These are phyloP conservation scores for Gobio occitaniae DNA, from an alignment of 2,797 vertebrate genomes.

Conservation along the genomic window DNA sequence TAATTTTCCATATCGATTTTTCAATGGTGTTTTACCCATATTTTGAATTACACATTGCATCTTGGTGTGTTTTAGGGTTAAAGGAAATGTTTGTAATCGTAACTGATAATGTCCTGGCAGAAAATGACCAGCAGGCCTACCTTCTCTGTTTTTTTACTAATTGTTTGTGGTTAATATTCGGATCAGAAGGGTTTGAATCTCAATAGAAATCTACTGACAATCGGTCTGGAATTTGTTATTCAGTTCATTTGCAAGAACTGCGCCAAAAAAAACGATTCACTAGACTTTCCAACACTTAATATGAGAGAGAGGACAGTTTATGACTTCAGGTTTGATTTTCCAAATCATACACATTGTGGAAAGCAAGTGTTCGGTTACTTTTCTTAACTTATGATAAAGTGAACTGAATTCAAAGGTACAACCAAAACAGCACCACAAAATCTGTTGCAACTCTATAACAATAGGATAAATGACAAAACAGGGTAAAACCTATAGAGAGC, in stretches of 20 bases:
- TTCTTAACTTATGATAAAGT: background rate
- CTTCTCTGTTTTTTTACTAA: background rate
- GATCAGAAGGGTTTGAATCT: background rate
- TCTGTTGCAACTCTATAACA: background rate
- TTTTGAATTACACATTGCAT: background rate
- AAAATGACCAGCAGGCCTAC: background rate
- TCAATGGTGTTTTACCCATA: background rate
- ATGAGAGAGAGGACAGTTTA: too few relatives aligned
- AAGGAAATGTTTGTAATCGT: background rate
- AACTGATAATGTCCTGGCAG: background rate
- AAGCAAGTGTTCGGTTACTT: background rate
- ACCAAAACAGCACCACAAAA: background rate
- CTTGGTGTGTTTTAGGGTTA: background rate
- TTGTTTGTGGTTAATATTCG: background rate
- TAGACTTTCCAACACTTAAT: background rate
- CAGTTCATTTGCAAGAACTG: background rate
- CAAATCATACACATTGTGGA: background rate
- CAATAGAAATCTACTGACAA: background rate
- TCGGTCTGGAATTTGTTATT: background rate
- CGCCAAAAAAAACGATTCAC: background rate
- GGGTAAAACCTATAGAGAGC: conserved; percentile 7
- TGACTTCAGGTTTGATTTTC: background rate
- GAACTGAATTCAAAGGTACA: background rate
- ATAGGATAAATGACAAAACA: background rate
- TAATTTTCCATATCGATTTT: background rate